Conservation (phyloP, 30 jellyfish, hydroid and myxozoan genomes). For the Hydractinia echinata region DNA sequence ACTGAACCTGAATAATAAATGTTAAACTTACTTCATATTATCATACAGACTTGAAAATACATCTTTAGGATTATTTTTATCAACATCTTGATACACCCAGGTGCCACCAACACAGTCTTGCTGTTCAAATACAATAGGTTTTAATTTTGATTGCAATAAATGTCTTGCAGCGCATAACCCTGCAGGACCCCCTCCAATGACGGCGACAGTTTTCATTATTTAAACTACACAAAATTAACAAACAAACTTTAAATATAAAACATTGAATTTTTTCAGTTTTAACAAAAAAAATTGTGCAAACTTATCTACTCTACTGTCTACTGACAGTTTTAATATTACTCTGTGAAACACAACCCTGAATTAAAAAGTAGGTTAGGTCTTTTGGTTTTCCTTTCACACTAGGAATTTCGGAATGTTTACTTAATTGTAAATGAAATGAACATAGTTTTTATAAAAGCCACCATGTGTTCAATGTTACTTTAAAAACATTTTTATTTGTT, state of each 20-base stretch:
- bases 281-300: no score
- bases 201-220: slow-evolving; percentile 48
- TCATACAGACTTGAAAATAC: slow-evolving; percentile 66
- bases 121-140: slow-evolving; percentile 53
- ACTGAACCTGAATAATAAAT: background rate
- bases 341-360: no score
- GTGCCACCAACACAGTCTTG: slow-evolving; percentile 73
- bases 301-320: no score
- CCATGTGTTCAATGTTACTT: no score
- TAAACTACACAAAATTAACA: background rate
- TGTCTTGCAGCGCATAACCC: slow-evolving; percentile 82
- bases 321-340: no score
- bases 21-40: slow-evolving; percentile 41
- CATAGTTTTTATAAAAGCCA: no score
- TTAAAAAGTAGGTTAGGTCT: no score
- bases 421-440: no score
- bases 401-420: no score
- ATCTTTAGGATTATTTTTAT: slow-evolving; percentile 3
- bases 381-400: no score
- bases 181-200: slow-evolving; percentile 94
- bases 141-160: slow-evolving; percentile 18
- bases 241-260: background rate
- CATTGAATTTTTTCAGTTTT: no score
- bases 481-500: no score
- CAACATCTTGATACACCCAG: slow-evolving; percentile 62